Evolutionary conservation across 2,888 invertebrate genomes (phyloP).

Genomic region (Corythucha ciliata): DNA sequence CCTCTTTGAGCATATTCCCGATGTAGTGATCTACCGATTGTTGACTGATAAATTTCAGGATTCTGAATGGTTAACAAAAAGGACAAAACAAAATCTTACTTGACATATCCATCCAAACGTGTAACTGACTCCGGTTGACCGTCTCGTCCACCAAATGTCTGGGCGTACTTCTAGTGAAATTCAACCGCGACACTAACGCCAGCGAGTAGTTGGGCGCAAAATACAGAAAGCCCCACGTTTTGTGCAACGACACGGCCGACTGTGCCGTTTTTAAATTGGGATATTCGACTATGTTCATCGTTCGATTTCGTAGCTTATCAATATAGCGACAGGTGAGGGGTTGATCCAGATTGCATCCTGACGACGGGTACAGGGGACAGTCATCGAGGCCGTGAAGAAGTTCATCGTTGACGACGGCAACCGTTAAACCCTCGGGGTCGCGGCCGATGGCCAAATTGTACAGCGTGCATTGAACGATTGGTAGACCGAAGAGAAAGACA

Average conservation of each 20-base stretch:
- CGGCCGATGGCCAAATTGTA: conserved; percentile 45
- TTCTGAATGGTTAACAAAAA: too few species aligned
- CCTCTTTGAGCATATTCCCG: conserved; percentile 33
- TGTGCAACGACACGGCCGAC: conserved; percentile 30
- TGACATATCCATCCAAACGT: conserved; percentile 37
- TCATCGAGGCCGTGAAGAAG: conserved; percentile 30
- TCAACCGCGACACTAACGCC: conserved; percentile 32
- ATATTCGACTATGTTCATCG: conserved; percentile 30
- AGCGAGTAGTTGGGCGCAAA: conserved; percentile 34
- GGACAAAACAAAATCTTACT: conserved; percentile 31
- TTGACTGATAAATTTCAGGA: too few species aligned
- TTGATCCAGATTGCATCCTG: conserved; percentile 31
- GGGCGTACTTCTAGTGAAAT: conserved; percentile 26
- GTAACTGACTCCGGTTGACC: conserved; percentile 33
- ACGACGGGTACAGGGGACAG: conserved; percentile 26
- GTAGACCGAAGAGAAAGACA: conserved; percentile 44
- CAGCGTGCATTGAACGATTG: conserved; percentile 43
- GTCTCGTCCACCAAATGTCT: conserved; percentile 20
- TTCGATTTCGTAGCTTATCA: conserved; percentile 30
- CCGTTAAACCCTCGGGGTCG: conserved; percentile 40
- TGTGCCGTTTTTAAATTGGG: conserved; percentile 29
- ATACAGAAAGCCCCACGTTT: conserved; percentile 35
- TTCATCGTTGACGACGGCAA: conserved; percentile 44
- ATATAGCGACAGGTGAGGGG: conserved; percentile 34
- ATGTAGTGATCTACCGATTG: conserved; percentile 36